Evolutionary conservation across 2,113 vertebrate genomes (phyloP), one percentile per base, ranked within the genome.

Genomic region (Seriola aureovittata): DNA sequence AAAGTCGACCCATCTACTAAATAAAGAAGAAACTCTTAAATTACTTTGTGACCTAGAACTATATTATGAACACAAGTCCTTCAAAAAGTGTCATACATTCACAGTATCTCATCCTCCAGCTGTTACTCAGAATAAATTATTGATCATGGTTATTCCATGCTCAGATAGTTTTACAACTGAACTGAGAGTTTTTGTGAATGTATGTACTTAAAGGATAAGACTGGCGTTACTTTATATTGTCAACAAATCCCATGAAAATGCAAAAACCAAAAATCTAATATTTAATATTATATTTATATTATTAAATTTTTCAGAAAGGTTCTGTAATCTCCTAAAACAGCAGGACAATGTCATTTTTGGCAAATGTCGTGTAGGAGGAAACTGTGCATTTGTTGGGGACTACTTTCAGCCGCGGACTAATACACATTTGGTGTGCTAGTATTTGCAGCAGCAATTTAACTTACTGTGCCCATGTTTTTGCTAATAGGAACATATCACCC

Each of bases 1-100:
- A 32, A 75, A 63, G 9, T 10, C 10, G 12, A 80, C 72, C 60
- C 65, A 69, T 85, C 70, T 81, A 17, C 44, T 84, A 83, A 46
- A 75, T 75, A 68, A 85, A 81, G 54, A 32, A 66, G 17, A 85
- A 73, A 55, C 40, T 42, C 34, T 17, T 38, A 0, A 38, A 69
- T 55, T 78, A 70, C 13, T 65, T 70, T 25, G 25, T 25, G 25
- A 77, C 36, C 50, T 62, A 19, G 4, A 50, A 17, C 8, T 44
- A 5, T 2, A 8, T 75, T 11, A 64, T 63, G 14, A 50, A 17
- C 21, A 76, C 12, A 60, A 62, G 75, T 57, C 40, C 59, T 62
- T 60, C 8, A 81, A 79, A 71, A 66, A 52, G 48, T 78, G 50
- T 44, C 34, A 69, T 25, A 65, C 81, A 71, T 23, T 46, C 57